Base-by-base conservation (phyloP, 2,113 vertebrate genomes). In the Salvelinus namaycush region DNA sequence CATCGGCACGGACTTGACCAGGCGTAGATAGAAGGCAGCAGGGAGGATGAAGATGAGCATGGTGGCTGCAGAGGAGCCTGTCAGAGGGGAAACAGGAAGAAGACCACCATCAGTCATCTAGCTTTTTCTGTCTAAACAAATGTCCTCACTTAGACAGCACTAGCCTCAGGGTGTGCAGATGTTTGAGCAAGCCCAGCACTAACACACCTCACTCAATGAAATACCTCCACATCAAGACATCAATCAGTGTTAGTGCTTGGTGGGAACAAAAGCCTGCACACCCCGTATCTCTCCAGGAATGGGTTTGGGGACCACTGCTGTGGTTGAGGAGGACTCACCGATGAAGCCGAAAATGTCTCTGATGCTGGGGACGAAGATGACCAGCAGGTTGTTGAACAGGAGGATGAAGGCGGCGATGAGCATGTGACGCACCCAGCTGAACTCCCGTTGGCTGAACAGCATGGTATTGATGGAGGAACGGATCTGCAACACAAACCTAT, bases 271-370 rank as follows among this genome's bases (percentile, higher is more conserved):
- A 54, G 16, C 51, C 51, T 54, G 51, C 51, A 54, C 16, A 54
- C 51, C 14, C 12, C 51, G 51, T 54, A 13, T 16, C 51, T 14
- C 16, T 54, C 49, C 49, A 18, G 14, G 49, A 54, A 54, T 18
- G 49, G 49, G 4, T 34, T 18, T 54, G 12, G 12, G 51, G 51
- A 54, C 51, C 12, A 16, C 51, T 54, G 13, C 51, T 18, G 18
- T 29, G 39, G 60, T 31, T 22, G 39, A 71, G 26, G 12, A 24
- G 75, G 80, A 89, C 96, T 89, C 90, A 99, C 98, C 98, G 18
- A 99, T 99, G 88, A 99, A 99, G 88, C 98, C 98, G 11, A 99
- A 99, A 87, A 99, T 99, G 88, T 99, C 97, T 89, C 96, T 95
- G 92, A 99, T 99, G 76, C 95, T 94, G 2, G 98, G 97, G 64